A percentile compares a stretch with the other conserved stretches of the same genome.
These are phyloP conservation scores for Sarcophaga variegata DNA, from an alignment of 2,888 invertebrate genomes.

Conservation along the genomic window DNA sequence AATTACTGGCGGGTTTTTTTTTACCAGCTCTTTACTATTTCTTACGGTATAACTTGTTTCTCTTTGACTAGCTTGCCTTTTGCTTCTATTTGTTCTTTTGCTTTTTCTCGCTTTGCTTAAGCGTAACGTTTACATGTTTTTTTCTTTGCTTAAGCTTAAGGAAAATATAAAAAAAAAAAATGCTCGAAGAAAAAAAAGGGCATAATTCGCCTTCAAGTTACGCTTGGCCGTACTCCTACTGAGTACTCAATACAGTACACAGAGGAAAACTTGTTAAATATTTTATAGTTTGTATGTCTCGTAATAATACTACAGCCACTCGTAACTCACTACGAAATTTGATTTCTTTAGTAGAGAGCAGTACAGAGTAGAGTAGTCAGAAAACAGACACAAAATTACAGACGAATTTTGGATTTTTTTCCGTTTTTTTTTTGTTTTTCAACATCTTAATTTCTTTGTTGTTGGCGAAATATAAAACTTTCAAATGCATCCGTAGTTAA, in stretches of 20 bases:
- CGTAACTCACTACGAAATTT: neutral
- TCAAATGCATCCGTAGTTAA: conserved; percentile 79
- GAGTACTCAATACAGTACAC: conserved; percentile 1
- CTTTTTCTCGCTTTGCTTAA: conserved; percentile 13
- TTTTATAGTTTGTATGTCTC: conserved; percentile 51
- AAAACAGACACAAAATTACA: conserved; percentile 28
- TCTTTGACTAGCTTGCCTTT: neutral
- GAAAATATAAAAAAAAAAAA: neutral
- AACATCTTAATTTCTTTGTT: neutral
- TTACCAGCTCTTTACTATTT: neutral
- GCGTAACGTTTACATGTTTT: conserved; percentile 30
- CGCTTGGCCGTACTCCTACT: conserved; percentile 63
- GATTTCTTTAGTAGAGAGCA: neutral
- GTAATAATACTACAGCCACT: neutral
- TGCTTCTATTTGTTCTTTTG: conserved; percentile 1
- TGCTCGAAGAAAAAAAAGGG: conserved; percentile 58
- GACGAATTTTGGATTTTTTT: conserved; percentile 2
- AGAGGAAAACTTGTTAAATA: conserved; percentile 47
- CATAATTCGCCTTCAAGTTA: conserved; percentile 74
- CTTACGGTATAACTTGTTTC: neutral
- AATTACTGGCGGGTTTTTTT: too few species aligned
- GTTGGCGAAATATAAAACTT: conserved; percentile 77
- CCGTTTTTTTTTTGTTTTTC: neutral
- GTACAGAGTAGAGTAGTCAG: conserved; percentile 27
- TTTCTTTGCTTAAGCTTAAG: neutral